Conservation (phyloP, 2,797 vertebrate genomes). For the Rachycentron canadum region DNA sequence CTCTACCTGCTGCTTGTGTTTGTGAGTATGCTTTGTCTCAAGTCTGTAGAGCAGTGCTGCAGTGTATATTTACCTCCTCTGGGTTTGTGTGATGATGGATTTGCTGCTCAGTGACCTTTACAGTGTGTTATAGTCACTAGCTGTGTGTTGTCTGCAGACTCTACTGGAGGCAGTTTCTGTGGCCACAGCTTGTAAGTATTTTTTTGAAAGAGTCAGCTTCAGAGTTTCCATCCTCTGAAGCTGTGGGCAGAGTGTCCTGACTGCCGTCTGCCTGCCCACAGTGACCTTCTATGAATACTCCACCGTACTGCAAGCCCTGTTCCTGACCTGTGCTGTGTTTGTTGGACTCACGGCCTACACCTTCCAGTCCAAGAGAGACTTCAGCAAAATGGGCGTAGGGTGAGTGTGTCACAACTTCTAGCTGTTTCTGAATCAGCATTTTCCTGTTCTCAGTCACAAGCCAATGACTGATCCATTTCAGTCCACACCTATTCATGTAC, state of each 20-base stretch:
- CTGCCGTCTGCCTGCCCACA: constrained; percentile 59
- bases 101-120: background rate
- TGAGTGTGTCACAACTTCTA: constrained; percentile 69
- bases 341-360: constrained; percentile 92
- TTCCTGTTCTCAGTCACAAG: too few species aligned
- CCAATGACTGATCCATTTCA: too few species aligned
- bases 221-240: background rate
- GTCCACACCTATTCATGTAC: too few species aligned
- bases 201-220: background rate
- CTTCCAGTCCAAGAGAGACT: constrained; percentile 95
- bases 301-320: constrained; percentile 91
- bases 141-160: constrained; percentile 84
- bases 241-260: constrained; percentile 4
- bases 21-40: constrained; percentile 83
- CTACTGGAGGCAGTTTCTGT: constrained; percentile 92
- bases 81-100: background rate
- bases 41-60: background rate
- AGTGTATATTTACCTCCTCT: background rate
- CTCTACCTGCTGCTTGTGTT: constrained; percentile 94
- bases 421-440: too few species aligned
- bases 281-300: constrained; percentile 93
- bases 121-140: background rate
- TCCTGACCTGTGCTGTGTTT: constrained; percentile 93
- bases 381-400: constrained; percentile 94
- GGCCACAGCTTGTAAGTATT: constrained; percentile 88